Conservation (phyloP, 1,140 invertebrate species). For the Catajapyx aquilonaris region DNA sequence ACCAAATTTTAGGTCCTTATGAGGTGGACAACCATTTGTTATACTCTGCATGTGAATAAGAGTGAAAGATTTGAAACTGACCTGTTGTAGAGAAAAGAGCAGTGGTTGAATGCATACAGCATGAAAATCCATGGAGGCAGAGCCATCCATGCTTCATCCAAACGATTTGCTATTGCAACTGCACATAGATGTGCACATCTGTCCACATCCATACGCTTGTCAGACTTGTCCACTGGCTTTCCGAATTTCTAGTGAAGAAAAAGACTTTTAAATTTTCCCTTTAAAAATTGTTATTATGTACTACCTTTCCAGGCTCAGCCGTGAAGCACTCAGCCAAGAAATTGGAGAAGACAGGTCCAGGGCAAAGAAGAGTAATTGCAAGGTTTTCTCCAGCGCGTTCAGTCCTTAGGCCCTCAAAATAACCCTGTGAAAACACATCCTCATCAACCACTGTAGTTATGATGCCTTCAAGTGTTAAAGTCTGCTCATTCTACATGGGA, state of each 20-base stretch:
- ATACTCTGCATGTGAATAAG: no score
- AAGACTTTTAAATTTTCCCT: no score
- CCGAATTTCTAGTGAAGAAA: constrained; percentile 29
- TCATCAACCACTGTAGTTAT: no score
- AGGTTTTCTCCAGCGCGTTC: constrained; percentile 37
- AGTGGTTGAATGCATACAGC: no score
- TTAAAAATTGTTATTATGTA: constrained; percentile 1
- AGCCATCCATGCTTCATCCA: constrained; percentile 54
- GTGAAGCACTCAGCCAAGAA: constrained; percentile 50
- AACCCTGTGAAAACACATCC: constrained; percentile 32
- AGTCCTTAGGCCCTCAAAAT: constrained; percentile 36
- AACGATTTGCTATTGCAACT: constrained; percentile 50
- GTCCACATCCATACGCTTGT: constrained; percentile 39
- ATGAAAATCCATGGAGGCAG: no score
- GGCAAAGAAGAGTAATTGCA: constrained; percentile 46
- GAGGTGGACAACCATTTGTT: no score
- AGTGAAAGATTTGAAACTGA: no score
- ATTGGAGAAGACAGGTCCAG: constrained; percentile 50
- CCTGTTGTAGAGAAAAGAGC: no score
- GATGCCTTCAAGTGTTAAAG: no score
- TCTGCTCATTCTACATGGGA: no score
- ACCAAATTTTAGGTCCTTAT: no score
- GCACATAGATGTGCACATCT: constrained; percentile 50
- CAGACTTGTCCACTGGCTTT: constrained; percentile 21
- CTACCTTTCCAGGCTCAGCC: constrained; percentile 33